Percentiles rank a stretch among this genome's conserved stretches.
Conservation (phyloP, 2,113 vertebrate species). For the Sceloporus tristichus region DNA sequence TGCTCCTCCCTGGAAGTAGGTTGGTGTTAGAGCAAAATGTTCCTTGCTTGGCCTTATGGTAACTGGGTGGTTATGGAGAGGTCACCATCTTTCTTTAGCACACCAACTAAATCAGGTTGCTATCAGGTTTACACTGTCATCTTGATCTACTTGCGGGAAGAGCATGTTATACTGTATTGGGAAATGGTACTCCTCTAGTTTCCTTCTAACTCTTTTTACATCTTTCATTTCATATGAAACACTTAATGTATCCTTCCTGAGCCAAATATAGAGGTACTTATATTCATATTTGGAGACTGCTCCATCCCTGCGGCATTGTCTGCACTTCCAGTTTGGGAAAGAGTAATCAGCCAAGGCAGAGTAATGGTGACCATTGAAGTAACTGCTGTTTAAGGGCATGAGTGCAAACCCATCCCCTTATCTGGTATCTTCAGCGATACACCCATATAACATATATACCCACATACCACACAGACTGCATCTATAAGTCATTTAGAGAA, state of each 20-base stretch:
- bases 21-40: background rate
- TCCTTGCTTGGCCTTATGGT: background rate
- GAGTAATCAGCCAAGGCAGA: background rate
- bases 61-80: background rate
- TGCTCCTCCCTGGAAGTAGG: background rate
- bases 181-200: background rate
- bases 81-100: background rate
- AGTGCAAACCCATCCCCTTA: background rate
- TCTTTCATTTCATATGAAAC: background rate
- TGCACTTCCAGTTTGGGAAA: background rate
- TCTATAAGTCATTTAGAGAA: conserved; percentile 42
- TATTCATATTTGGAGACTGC: background rate
- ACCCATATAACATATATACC: background rate
- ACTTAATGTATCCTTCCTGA: background rate
- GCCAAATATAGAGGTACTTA: background rate
- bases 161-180: no score
- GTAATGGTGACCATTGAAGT: background rate
- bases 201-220: background rate
- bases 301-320: background rate
- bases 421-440: background rate
- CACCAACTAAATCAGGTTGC: background rate
- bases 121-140: no score
- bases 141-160: background rate
- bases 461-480: background rate
- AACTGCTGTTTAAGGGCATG: background rate